Base-by-base conservation (phyloP, 2,113 vertebrate genomes). In the Aptenodytes patagonicus region DNA sequence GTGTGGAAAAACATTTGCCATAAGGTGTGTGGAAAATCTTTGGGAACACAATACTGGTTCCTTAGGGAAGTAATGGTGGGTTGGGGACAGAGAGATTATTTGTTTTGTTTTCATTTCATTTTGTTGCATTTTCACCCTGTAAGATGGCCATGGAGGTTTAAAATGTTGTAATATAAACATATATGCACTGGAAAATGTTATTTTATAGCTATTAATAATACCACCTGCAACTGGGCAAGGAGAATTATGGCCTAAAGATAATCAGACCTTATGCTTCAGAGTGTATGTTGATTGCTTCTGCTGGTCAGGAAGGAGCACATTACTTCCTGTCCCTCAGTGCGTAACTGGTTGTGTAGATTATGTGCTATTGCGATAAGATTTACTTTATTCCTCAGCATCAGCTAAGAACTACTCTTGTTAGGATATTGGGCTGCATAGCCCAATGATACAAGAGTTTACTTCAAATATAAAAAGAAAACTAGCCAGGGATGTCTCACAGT, bases 11-110 rank as follows among this genome's bases (percentile, higher is more conserved):
- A 76, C 5, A 25, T 71, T 93, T 95, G 38, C 95, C 97, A 90
- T 91, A 94, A 97, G 75, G 76, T 73, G 46, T 88, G 91, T 94
- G 85, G 88, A 96, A 97, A 96, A 84, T 83, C 71, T 96, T 97
- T 91, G 73, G 95, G 92, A 98, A 80, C 62, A 94, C 89, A 97
- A 84, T 79, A 94, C 25, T 36, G 31, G 61, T 60, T 91, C 64
- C 83, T 77, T 75, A 32, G 21, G 57, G 57, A 85, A 46, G 29
- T 66, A 46, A 69, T 60, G 70, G 68, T 68, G 34, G 91, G 94
- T 24, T 79, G 87, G 52, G 60, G 34, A 40, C 16, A 47, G 28
- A 17, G 10, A 85, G 19, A 46, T 79, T 66, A 62, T 83, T 84
- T 75, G 36, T 6, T 85, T 83, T 79, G 17, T 26, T 95, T 96